phyloP scores from a whole-genome alignment of 2,888 invertebrate species.

The Nomada flava region DNA sequence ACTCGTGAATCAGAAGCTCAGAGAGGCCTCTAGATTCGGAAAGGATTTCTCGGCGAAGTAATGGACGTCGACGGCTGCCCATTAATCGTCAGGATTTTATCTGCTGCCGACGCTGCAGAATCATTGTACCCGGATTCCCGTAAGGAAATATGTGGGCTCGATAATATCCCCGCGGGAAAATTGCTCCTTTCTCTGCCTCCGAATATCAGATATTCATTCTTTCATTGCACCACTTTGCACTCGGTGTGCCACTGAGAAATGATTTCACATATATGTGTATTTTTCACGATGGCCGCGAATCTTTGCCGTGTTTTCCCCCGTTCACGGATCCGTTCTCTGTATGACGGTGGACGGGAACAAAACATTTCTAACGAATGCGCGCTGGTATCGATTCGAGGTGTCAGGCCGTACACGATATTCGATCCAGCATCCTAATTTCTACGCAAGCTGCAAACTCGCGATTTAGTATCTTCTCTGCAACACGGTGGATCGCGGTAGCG shows the following conservation, averaged over 20 bases:
- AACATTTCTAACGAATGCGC: not conserved
- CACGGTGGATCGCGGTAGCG: not conserved
- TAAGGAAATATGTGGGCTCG: slow-evolving; percentile 28
- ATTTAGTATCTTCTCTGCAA: not conserved
- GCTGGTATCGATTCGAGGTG: not conserved
- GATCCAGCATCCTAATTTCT: not conserved
- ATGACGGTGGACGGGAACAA: not conserved
- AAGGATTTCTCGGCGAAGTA: slow-evolving; percentile 34
- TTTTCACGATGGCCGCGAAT: not conserved
- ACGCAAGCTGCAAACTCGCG: not conserved
- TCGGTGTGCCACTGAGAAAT: not conserved
- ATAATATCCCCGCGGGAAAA: slow-evolving; percentile 42
- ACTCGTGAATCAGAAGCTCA: not conserved
- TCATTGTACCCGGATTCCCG: slow-evolving; percentile 8
- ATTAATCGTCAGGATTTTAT: slow-evolving; percentile 75
- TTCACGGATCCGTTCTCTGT: too few relatives aligned
- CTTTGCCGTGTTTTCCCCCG: too few relatives aligned
- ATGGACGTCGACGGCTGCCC: slow-evolving; percentile 47
- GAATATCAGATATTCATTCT: not conserved
- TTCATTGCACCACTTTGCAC: too few relatives aligned
- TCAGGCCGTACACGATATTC: not conserved
- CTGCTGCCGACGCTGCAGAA: slow-evolving; percentile 66
- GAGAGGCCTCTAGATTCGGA: not conserved
- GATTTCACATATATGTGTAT: not conserved
- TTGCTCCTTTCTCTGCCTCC: slow-evolving; percentile 20